Conservation (phyloP, 2,888 invertebrate species). For the Agapetus fuscipes region DNA sequence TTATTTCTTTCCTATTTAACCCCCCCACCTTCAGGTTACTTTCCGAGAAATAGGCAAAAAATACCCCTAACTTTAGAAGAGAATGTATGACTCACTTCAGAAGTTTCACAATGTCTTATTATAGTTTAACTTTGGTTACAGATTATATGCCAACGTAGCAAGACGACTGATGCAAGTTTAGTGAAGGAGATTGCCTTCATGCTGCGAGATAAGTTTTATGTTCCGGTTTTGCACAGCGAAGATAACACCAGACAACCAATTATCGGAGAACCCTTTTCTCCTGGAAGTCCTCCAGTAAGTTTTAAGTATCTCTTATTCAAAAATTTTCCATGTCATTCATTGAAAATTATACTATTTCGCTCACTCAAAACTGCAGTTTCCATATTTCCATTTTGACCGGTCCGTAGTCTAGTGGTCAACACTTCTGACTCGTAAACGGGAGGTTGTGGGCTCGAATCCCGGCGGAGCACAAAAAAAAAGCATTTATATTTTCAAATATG, state of each 20-base stretch:
- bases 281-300: conserved; percentile 56
- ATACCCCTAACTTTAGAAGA: too few species aligned
- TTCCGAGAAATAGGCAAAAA: too few species aligned
- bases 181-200: conserved; percentile 48
- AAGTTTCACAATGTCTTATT: not conserved
- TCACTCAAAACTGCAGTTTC: conserved; percentile 6
- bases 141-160: conserved; percentile 65
- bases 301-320: too few species aligned
- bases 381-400: too few species aligned
- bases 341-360: not conserved
- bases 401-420: too few species aligned
- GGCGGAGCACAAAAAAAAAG: too few species aligned
- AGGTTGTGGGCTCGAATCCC: too few species aligned
- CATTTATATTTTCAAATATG: too few species aligned
- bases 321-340: too few species aligned
- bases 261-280: conserved; percentile 72
- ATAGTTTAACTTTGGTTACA: conserved; percentile 30
- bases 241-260: conserved; percentile 66
- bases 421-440: too few species aligned
- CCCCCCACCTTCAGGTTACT: too few species aligned
- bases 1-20: conserved; percentile 12
- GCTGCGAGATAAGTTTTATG: conserved; percentile 71
- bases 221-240: conserved; percentile 74
- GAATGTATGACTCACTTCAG: not conserved
- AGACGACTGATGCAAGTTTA: conserved; percentile 34